Evolutionary conservation across 2,888 invertebrate species (phyloP).

Genomic region (Pandemis heparana): DNA sequence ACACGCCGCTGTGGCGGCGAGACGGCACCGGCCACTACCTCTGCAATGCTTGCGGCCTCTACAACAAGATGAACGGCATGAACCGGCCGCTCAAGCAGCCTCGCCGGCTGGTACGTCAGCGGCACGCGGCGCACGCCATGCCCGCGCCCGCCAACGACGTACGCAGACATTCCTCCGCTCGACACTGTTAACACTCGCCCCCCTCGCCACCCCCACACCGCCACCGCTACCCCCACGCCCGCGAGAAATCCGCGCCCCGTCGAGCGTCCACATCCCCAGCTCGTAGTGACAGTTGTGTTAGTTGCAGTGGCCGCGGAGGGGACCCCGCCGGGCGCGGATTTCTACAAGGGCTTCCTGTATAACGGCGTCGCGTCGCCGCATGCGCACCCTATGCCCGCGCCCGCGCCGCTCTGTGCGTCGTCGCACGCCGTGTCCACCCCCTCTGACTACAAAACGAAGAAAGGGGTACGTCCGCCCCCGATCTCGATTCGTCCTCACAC

Average conservation of each 20-base stretch:
- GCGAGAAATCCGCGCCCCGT: conserved; percentile 73
- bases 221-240: conserved; percentile 51
- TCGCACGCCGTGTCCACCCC: conserved; percentile 62
- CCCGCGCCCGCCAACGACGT: conserved; percentile 72
- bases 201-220: conserved; percentile 51
- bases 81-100: conserved; percentile 99
- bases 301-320: conserved; percentile 94
- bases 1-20: conserved; percentile 98
- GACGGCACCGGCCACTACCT: conserved; percentile 99
- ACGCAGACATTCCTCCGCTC: conserved; percentile 65
- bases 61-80: conserved; percentile 99
- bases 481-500: conserved; percentile 43
- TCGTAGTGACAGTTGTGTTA: conserved; percentile 72
- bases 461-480: conserved; percentile 78
- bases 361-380: conserved; percentile 84
- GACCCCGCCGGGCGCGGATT: conserved; percentile 93
- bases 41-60: conserved; percentile 99
- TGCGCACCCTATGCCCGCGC: conserved; percentile 58
- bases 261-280: conserved; percentile 62
- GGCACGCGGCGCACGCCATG: conserved; percentile 75
- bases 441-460: conserved; percentile 83
- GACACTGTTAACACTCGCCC: conserved; percentile 49
- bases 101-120: conserved; percentile 96
- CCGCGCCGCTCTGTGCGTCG: conserved; percentile 40
- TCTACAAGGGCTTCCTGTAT: conserved; percentile 94